Conservation (phyloP, 2,113 vertebrate species). For the Oplegnathus fasciatus region DNA sequence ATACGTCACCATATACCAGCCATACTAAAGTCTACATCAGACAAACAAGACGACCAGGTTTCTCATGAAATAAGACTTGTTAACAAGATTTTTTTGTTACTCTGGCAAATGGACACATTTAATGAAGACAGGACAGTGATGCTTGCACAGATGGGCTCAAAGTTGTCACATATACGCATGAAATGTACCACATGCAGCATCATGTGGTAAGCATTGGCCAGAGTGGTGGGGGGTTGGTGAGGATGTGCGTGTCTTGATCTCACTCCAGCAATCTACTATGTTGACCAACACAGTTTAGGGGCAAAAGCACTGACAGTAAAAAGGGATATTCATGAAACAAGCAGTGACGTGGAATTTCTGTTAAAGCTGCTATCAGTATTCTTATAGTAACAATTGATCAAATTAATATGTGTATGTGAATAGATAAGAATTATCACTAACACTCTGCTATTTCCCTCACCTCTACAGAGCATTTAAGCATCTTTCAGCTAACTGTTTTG, state of each 20-base stretch:
- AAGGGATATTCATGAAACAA: neutral
- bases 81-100: neutral
- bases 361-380: neutral
- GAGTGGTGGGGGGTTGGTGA: neutral
- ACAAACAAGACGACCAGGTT: slow-evolving; percentile 11
- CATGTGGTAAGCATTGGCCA: neutral
- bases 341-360: neutral
- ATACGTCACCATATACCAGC: slow-evolving; percentile 7
- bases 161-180: slow-evolving; percentile 11
- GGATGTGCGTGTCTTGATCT: slow-evolving; percentile 17
- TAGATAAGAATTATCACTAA: neutral
- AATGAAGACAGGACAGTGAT: slow-evolving; percentile 19
- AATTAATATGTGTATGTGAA: neutral
- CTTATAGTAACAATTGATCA: neutral
- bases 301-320: neutral
- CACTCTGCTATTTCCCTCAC: neutral
- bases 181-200: slow-evolving; percentile 31
- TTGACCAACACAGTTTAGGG: neutral
- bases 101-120: slow-evolving; percentile 7
- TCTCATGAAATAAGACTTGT: slow-evolving; percentile 19
- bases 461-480: neutral
- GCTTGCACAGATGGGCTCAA: slow-evolving; percentile 22
- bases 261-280: slow-evolving; percentile 6
- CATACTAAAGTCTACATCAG: slow-evolving; percentile 10
- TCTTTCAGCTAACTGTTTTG: neutral